Evolutionary conservation across 2,113 vertebrate species (phyloP).

Genomic region (Percina caprodes): DNA sequence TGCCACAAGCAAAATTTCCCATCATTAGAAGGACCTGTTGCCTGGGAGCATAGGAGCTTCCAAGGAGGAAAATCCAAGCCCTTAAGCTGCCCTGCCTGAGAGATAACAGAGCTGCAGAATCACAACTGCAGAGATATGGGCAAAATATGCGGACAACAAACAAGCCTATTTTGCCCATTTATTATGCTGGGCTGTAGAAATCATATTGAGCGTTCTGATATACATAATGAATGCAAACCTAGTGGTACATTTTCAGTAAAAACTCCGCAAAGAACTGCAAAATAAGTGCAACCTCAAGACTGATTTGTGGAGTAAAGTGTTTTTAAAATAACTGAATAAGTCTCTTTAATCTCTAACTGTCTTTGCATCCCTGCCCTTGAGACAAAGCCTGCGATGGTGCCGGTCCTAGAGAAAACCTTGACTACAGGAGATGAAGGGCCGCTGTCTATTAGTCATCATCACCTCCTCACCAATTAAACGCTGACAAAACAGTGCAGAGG

Average conservation of each 20-base stretch:
- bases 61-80: slow-evolving; percentile 49
- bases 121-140: slow-evolving; percentile 38
- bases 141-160: slow-evolving; percentile 56
- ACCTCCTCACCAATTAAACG: slow-evolving; percentile 52
- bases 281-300: slow-evolving; percentile 44
- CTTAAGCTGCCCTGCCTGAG: slow-evolving; percentile 46
- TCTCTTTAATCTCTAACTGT: too few species aligned
- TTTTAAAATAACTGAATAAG: slow-evolving; percentile 39
- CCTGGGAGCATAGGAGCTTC: slow-evolving; percentile 54
- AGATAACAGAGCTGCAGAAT: slow-evolving; percentile 52
- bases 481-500: slow-evolving; percentile 14
- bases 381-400: not conserved
- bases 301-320: slow-evolving; percentile 25
- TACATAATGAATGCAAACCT: slow-evolving; percentile 61
- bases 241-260: slow-evolving; percentile 38
- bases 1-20: slow-evolving; percentile 67
- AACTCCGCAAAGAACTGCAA: slow-evolving; percentile 38
- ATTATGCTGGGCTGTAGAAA: slow-evolving; percentile 45
- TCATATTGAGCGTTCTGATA: slow-evolving; percentile 48
- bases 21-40: slow-evolving; percentile 74
- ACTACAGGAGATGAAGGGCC: slow-evolving; percentile 50
- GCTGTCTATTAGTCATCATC: slow-evolving; percentile 39
- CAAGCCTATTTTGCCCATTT: slow-evolving; percentile 41
- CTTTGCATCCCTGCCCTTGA: not conserved
- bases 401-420: slow-evolving; percentile 15